phyloP scores from a whole-genome alignment of 2,113 vertebrate genomes.

The Anthoscopus minutus region DNA sequence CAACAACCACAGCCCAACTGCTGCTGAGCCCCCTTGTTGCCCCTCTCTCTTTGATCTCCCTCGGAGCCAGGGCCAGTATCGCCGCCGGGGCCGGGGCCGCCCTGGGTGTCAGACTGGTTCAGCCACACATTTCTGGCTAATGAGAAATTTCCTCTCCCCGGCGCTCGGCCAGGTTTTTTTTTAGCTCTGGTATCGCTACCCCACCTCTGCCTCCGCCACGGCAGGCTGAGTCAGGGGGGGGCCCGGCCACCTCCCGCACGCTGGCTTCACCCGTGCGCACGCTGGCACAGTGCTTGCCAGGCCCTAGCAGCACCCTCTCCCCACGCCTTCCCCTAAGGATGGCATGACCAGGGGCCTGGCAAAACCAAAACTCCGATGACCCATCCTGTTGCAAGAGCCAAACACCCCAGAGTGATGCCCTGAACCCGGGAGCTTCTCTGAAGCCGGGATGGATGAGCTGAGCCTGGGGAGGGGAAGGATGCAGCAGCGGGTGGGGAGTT shows the following conservation, averaged over 20 bases:
- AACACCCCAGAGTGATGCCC: fast-evolving
- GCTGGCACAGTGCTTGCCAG: background rate
- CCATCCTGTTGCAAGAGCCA: background rate
- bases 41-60: slow-evolving; percentile 8
- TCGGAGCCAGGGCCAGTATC: background rate
- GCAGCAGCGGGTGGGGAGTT: fast-evolving
- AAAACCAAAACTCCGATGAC: background rate
- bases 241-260: background rate
- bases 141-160: slow-evolving; percentile 53
- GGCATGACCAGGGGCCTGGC: background rate
- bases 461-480: background rate
- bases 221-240: slow-evolving; percentile 22
- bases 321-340: background rate
- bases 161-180: background rate
- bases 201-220: slow-evolving; percentile 22
- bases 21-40: background rate
- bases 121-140: slow-evolving; percentile 59
- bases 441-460: background rate
- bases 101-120: slow-evolving; percentile 48
- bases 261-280: background rate
- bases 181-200: slow-evolving; percentile 52
- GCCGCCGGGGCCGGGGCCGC: background rate
- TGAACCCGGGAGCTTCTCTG: background rate
- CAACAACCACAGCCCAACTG: background rate
- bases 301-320: background rate